Conservation (phyloP, 2,113 vertebrate genomes). For the Sardina pilchardus region DNA sequence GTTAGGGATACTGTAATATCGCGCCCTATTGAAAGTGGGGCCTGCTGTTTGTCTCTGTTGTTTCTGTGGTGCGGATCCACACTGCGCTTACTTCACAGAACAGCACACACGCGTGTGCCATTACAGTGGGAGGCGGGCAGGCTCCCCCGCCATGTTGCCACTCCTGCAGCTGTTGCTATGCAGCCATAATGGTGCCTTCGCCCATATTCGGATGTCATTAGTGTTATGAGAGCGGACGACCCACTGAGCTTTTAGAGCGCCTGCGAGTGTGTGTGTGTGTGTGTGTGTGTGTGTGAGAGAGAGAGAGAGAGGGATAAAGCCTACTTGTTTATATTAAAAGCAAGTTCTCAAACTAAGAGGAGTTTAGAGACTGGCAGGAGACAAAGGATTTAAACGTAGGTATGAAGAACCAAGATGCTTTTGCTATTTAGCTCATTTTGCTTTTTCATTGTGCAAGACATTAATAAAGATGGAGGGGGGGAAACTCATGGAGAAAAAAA, state of each 20-base stretch:
- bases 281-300: background rate
- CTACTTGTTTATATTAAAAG: background rate
- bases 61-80: background rate
- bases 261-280: background rate
- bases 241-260: background rate
- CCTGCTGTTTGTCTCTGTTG: background rate
- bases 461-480: background rate
- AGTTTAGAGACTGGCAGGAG: background rate
- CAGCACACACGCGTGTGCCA: background rate
- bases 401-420: background rate
- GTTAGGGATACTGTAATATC: background rate
- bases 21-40: background rate
- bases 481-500: background rate
- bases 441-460: background rate
- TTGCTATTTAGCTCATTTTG: background rate
- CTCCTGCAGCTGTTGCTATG: constrained; percentile 3
- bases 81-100: constrained; percentile 13
- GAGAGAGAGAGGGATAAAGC: background rate
- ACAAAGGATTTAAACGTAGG: background rate
- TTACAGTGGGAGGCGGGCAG: background rate
- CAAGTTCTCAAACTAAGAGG: background rate
- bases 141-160: background rate
- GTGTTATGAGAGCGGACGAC: background rate
- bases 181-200: background rate
- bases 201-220: constrained; percentile 2